These are phyloP conservation scores for Reticulitermes speratus DNA, from an alignment of 1,140 invertebrate genomes.

Conservation along the genomic window DNA sequence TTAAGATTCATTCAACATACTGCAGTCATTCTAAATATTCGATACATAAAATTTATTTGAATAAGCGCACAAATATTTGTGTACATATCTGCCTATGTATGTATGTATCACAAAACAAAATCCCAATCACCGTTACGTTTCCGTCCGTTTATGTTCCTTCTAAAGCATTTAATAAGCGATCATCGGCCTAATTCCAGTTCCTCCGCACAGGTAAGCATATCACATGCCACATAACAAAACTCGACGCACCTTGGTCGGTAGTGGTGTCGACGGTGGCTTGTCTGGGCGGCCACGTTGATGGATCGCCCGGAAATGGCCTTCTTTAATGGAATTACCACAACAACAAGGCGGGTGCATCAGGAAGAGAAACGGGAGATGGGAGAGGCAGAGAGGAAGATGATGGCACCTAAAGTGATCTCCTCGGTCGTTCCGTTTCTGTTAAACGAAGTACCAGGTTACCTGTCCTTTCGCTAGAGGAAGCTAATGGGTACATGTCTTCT, in stretches of 20 bases:
- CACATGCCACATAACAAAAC: not conserved
- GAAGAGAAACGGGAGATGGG: not conserved
- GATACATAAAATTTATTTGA: too few relatives aligned
- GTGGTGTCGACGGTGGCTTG: not conserved
- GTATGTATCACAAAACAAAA: too few relatives aligned
- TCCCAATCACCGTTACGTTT: too few relatives aligned
- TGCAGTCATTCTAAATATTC: too few relatives aligned
- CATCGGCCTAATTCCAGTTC: too few relatives aligned
- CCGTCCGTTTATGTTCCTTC: too few relatives aligned
- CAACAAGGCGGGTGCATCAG: not conserved
- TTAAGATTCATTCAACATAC: too few relatives aligned
- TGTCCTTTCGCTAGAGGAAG: not conserved
- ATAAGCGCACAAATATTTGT: too few relatives aligned
- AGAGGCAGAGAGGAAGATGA: not conserved
- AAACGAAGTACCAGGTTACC: not conserved
- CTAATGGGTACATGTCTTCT: not conserved
- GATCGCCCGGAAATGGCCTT: slow-evolving; percentile 22
- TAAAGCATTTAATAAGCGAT: too few relatives aligned
- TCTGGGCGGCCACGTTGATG: slow-evolving; percentile 3
- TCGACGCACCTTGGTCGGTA: not conserved
- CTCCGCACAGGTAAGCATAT: not conserved
- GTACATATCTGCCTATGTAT: too few relatives aligned
- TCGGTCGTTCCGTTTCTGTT: not conserved
- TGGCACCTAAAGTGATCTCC: not conserved
- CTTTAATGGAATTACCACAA: slow-evolving; percentile 24